phyloP scores from a whole-genome alignment of 2,113 vertebrate genomes.

The Brachypteracias leptosomus region DNA sequence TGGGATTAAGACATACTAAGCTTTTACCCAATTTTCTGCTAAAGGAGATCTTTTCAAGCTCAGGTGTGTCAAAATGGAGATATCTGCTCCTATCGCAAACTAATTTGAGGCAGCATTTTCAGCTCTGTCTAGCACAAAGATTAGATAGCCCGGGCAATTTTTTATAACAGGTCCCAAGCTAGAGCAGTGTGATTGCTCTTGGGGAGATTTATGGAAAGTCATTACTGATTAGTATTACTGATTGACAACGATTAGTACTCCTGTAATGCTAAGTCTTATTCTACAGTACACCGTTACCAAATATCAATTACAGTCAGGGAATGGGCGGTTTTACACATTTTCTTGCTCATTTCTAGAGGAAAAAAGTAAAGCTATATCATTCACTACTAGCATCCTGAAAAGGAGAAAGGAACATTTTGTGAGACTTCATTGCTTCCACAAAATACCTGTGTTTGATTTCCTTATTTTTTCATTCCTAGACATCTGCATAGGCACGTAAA shows the following conservation, averaged over 20 bases:
- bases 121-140: slow-evolving; percentile 56
- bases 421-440: not conserved
- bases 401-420: not conserved
- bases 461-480: not conserved
- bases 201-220: slow-evolving; percentile 46
- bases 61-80: slow-evolving; percentile 48
- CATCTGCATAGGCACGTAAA: not conserved
- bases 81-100: slow-evolving; percentile 60
- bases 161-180: not conserved
- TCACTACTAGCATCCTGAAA: not conserved
- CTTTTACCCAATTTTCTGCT: slow-evolving; percentile 61
- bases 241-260: slow-evolving; percentile 25
- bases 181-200: not conserved
- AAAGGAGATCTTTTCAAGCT: slow-evolving; percentile 54
- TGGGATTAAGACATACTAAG: slow-evolving; percentile 54
- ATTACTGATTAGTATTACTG: slow-evolving; percentile 47
- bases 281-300: not conserved
- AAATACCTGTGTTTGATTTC: not conserved
- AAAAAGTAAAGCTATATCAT: not conserved
- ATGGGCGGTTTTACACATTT: not conserved
- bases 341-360: not conserved
- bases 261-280: not conserved
- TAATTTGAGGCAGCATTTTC: slow-evolving; percentile 62
- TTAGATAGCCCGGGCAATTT: slow-evolving; percentile 62
- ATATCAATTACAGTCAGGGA: slow-evolving; percentile 16